Percentiles rank a stretch among this genome's conserved stretches.
These are phyloP conservation scores for Bothrops jararaca DNA, from an alignment of 2,113 vertebrate genomes.

Conservation along the genomic window DNA sequence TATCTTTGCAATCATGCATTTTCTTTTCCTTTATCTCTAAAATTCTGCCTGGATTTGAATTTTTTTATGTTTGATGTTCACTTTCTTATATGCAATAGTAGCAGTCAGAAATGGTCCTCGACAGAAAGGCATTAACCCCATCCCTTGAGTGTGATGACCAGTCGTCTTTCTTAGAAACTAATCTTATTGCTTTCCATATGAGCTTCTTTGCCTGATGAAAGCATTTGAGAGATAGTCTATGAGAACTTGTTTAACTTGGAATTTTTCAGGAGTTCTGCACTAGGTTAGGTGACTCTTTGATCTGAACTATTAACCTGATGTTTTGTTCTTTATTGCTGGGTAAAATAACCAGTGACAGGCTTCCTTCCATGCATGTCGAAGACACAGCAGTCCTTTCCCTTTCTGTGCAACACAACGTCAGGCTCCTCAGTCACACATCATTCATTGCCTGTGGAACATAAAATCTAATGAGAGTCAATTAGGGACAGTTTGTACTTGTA, in stretches of 20 bases:
- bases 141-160: neutral
- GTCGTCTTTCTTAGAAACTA: neutral
- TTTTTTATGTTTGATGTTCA: neutral
- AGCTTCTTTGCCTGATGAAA: neutral
- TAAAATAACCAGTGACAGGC: constrained; percentile 13
- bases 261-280: neutral
- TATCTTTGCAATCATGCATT: neutral
- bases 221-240: neutral
- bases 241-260: neutral
- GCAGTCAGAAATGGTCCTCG: neutral
- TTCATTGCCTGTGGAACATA: constrained; percentile 18
- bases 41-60: neutral
- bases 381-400: constrained; percentile 8
- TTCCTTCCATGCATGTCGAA: constrained; percentile 12
- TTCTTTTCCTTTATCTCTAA: neutral
- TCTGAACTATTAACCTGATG: neutral
- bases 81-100: neutral
- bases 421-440: constrained; percentile 4
- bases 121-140: neutral
- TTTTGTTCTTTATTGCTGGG: constrained; percentile 1
- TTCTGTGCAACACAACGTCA: neutral
- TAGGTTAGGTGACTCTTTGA: neutral
- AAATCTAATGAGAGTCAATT: constrained; percentile 30
- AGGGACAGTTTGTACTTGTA: neutral
- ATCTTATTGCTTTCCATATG: neutral